Base-by-base conservation (phyloP, 30 jellyfish, hydroid and myxozoan species). In the Pseudorhiza aurosa region DNA sequence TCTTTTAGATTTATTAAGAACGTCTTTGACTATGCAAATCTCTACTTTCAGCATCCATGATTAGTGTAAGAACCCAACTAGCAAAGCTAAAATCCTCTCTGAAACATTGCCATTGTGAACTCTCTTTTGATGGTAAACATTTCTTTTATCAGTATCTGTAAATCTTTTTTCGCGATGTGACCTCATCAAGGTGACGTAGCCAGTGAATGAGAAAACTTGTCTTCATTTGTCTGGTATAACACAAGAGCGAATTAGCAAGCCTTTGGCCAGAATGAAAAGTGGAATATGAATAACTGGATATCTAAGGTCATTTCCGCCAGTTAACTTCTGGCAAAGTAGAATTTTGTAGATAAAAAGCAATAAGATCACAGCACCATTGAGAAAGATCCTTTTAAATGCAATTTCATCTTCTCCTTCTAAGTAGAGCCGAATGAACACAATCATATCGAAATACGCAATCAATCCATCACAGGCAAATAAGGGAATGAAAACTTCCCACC, bases 401-500 rank as follows among this genome's bases (percentile, higher is more conserved):
- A 92, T 44, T 35, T 84, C 91, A 53, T 60, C 64, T 30, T 84
- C 96, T 18, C 25, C 37, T n/a, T 74, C 98, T 58, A 69, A 10
- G 76, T 92, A 92, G 83, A 92, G 43, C 27, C 93, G 87, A 18
- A 92, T 81, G 56, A 92, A 92, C 25, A 92, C 98, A 56, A 92
- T 92, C 18, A 85, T 62, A 58, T 92, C 98, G 44, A 92, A 92
- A 51, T 92, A 92, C 7, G 98, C 98, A 25, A 87, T 82, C 25
- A 92, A 73, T 18, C 77, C 91, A 69, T 92, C 98, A 78, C 96
- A 92, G 15, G 95, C 96, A 65, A 73, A 92, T 25, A 92, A 49
- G 0, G 98, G 98, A 0, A 74, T 51, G 42, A 92, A 92, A 14
- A 92, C 92, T 17, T 96, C 58, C 98, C 98, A 92, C 98, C 98